Percentiles rank a stretch among this genome's conserved stretches.
Conservation (phyloP, 35 echinoderm and acorn worm species). For the Stichopus chloronotus region DNA sequence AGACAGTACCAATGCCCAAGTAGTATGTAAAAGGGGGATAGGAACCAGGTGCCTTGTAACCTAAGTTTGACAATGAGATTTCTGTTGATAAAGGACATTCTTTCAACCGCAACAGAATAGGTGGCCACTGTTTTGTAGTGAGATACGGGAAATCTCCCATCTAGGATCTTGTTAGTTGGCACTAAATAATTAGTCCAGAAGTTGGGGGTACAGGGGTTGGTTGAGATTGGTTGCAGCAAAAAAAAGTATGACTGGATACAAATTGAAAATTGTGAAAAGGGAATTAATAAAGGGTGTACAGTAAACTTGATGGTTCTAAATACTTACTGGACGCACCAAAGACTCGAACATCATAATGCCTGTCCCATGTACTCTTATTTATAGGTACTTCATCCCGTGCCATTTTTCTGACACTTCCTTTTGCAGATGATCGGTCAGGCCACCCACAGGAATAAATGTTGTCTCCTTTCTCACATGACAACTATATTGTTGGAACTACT, state of each 20-base stretch:
- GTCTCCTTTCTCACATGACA: neutral
- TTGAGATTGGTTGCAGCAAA: too few species aligned
- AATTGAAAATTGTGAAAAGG: neutral
- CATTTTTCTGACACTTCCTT: neutral
- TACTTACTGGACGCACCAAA: neutral
- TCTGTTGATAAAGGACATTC: neutral
- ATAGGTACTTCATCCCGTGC: neutral
- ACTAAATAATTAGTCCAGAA: neutral
- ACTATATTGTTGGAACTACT: constrained; percentile 2
- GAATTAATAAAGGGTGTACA: too few species aligned
- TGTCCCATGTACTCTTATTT: neutral
- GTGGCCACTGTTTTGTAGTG: neutral
- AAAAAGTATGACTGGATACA: neutral
- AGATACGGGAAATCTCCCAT: too few species aligned
- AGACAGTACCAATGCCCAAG: neutral
- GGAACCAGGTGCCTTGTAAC: neutral
- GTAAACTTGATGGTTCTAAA: neutral
- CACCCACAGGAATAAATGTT: neutral
- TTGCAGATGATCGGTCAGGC: neutral
- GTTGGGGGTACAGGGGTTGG: too few species aligned
- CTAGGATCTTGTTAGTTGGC: too few species aligned
- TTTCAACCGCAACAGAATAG: neutral
- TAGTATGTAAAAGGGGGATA: neutral
- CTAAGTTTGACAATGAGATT: too few species aligned
- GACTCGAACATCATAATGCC: neutral